Percentiles rank a stretch among this genome's conserved stretches.
These are phyloP conservation scores for Carabus problematicus DNA, from an alignment of 2,888 invertebrate genomes.

Conservation along the genomic window DNA sequence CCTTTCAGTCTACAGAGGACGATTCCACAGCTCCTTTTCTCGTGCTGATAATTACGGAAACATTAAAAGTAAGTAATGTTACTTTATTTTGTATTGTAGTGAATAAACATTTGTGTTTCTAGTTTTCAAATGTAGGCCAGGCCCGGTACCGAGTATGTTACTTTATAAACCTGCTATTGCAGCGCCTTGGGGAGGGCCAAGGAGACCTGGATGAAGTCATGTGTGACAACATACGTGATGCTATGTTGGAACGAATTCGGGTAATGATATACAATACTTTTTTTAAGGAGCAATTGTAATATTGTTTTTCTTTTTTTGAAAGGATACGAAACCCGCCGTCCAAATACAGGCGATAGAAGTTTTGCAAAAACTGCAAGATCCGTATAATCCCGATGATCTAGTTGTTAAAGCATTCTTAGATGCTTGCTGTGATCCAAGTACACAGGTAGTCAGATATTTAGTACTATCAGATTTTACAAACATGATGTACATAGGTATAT, in stretches of 20 bases:
- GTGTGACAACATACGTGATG: constrained; percentile 49
- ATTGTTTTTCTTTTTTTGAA: constrained; percentile 48
- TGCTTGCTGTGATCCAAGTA: constrained; percentile 70
- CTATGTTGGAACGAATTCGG: constrained; percentile 49
- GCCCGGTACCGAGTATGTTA: constrained; percentile 22
- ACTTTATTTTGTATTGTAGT: too few relatives aligned
- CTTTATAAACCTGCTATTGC: constrained; percentile 32
- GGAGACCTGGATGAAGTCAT: constrained; percentile 42
- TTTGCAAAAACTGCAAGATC: constrained; percentile 81
- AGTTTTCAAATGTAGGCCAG: constrained; percentile 4
- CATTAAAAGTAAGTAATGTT: too few relatives aligned
- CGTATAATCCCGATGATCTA: constrained; percentile 75
- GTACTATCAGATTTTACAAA: too few relatives aligned
- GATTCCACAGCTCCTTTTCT: too few relatives aligned
- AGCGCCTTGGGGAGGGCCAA: constrained; percentile 24
- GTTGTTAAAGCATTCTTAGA: constrained; percentile 80
- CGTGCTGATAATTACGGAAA: too few relatives aligned
- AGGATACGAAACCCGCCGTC: constrained; percentile 78
- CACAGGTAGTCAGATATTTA: constrained; percentile 66
- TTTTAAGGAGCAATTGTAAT: too few relatives aligned
- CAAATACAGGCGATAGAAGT: constrained; percentile 82
- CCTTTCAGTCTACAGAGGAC: too few relatives aligned
- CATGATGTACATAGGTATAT: too few relatives aligned
- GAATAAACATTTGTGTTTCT: neutral
- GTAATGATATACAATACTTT: constrained; percentile 36